A percentile compares a stretch with the other conserved stretches of the same genome.
These are phyloP conservation scores for Oligia latruncula DNA, from an alignment of 2,888 invertebrate species.

Conservation along the genomic window DNA sequence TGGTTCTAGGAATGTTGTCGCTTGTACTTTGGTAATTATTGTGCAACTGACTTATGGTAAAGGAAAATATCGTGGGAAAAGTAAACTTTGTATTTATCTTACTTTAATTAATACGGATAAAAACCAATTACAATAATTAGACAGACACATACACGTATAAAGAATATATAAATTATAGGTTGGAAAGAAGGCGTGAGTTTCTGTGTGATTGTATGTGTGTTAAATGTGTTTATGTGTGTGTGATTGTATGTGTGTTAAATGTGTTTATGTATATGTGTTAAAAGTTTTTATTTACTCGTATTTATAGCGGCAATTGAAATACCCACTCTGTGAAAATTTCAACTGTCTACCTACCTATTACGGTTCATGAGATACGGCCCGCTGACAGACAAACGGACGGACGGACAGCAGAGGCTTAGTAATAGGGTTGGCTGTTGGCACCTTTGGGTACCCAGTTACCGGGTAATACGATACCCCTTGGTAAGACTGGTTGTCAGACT, in stretches of 20 bases:
- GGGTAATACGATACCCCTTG: no score
- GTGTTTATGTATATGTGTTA: no score
- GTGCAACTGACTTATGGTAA: background rate
- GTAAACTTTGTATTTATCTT: background rate
- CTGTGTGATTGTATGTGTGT: no score
- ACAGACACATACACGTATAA: no score
- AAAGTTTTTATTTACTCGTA: no score
- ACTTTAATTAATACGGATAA: background rate
- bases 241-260: no score
- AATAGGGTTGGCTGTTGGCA: background rate
- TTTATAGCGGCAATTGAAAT: no score
- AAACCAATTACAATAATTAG: no score
- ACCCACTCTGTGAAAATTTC: no score
- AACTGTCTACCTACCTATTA: no score
- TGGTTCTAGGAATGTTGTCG: background rate
- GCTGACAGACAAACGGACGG: background rate
- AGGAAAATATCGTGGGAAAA: background rate
- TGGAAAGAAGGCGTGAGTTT: background rate
- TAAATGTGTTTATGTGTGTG: no score
- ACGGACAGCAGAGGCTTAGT: background rate
- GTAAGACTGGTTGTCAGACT: no score
- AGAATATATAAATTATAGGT: background rate
- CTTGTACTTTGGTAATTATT: background rate
- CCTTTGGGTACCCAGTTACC: background rate
- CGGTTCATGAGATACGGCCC: background rate